These are phyloP conservation scores for Cybosia mesomella DNA, from an alignment of 2,888 invertebrate species.

Conservation along the genomic window DNA sequence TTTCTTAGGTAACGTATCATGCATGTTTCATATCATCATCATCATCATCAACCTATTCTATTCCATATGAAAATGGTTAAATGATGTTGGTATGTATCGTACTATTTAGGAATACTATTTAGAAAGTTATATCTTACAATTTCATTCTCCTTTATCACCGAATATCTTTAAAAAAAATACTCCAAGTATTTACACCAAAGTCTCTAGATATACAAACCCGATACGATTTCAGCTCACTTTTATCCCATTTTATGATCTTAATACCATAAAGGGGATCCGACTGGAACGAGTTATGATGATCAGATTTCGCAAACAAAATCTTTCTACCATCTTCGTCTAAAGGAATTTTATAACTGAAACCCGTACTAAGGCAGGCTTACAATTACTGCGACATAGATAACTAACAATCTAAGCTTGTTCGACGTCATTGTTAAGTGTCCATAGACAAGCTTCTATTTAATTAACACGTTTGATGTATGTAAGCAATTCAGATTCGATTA, in stretches of 20 bases:
- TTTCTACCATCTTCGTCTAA: constrained; percentile 18
- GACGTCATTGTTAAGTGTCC: not conserved
- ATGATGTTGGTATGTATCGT: no score
- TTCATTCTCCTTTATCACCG: constrained; percentile 26
- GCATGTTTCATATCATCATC: no score
- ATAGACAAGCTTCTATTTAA: not conserved
- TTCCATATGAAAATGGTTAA: no score
- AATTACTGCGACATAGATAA: not conserved
- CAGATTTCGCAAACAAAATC: constrained; percentile 49
- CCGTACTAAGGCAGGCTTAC: not conserved
- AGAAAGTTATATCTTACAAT: no score
- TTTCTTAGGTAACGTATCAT: no score
- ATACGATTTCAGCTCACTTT: constrained; percentile 42
- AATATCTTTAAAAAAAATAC: constrained; percentile 23
- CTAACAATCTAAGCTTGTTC: not conserved
- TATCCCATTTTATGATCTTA: constrained; percentile 53
- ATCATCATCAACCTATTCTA: no score
- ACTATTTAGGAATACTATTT: no score
- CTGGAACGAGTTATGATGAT: constrained; percentile 52
- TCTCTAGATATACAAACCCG: constrained; percentile 28
- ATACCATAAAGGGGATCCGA: constrained; percentile 50
- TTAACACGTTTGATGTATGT: not conserved
- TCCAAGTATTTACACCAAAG: constrained; percentile 26
- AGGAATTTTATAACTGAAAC: constrained; percentile 23
- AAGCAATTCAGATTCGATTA: not conserved